phyloP scores from a whole-genome alignment of 2,113 vertebrate genomes.

The Psophia crepitans region DNA sequence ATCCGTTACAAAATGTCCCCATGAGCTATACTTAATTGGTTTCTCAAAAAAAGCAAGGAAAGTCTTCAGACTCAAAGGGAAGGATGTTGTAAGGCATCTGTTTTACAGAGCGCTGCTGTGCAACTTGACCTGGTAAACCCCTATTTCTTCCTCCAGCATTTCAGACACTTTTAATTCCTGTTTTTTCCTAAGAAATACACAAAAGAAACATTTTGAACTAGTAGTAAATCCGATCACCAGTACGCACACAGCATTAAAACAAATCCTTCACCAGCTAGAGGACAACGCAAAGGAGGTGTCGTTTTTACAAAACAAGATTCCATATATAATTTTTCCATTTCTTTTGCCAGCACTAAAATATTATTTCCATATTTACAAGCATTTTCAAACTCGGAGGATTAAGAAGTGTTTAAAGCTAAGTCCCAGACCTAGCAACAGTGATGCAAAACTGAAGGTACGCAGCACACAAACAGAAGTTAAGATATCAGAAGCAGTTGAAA shows the following conservation, averaged over 20 bases:
- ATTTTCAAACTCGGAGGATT: not conserved
- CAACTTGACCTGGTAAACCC: not conserved
- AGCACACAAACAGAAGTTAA: not conserved
- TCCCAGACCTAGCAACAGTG: not conserved
- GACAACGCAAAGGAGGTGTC: not conserved
- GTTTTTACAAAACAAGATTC: not conserved
- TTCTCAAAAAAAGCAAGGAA: not conserved
- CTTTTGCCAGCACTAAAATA: not conserved
- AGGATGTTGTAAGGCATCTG: not conserved
- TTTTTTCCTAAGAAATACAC: not conserved
- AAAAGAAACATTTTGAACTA: not conserved
- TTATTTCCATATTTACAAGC: not conserved
- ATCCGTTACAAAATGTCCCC: not conserved
- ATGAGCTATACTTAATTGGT: not conserved
- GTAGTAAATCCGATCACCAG: not conserved
- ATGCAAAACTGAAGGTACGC: not conserved
- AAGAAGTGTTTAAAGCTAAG: not conserved
- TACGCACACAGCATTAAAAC: not conserved
- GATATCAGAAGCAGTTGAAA: not conserved
- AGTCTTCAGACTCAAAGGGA: not conserved
- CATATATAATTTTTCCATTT: not conserved
- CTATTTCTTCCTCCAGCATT: not conserved
- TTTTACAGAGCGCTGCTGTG: not conserved
- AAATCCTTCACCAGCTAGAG: not conserved
- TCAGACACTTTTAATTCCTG: not conserved